Base-by-base conservation (phyloP, 2,888 invertebrate species). In the Drosophila mimetica region DNA sequence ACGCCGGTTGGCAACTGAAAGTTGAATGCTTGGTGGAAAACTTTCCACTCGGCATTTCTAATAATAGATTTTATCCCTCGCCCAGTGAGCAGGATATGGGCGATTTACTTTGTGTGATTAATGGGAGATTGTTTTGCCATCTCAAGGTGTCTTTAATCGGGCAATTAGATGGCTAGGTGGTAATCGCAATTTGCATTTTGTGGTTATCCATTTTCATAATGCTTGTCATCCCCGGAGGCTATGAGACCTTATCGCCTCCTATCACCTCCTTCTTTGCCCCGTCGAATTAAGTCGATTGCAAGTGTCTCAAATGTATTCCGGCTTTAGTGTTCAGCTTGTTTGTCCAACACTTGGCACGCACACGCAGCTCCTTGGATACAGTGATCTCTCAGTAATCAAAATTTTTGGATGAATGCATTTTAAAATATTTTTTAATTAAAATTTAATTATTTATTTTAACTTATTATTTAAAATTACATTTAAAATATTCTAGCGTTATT, bases 261-360 rank as follows among this genome's bases (percentile, higher is more conserved):
- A n/a, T n/a, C 4, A 22, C 18, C 13, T 11, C 20, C 7, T 41
- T 14, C 14, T 9, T n/a, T n/a, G n/a, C n/a, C 4, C 4, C n/a
- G n/a, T 39, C 34, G 54, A 52, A 63, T 61, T 58, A 52, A 72
- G 50, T 55, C 66, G 50, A 52, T 73, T 65, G 72, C 46, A 59
- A 59, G 48, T 36, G 66, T 51, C 73, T 55, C 51, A 46, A 70
- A 70, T 54, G 70, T 36, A 64, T 64, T 72, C 36, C 47, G 72
- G 53, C 71, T 59, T 77, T 46, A 53, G 41, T 58, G 50, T 61
- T 51, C 36, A 44, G 53, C 63, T 50, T 85, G 83, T 85, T 79
- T 79, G 71, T 65, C 57, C 34, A 76, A 71, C 75, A 73, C 84
- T 84, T 74, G 78, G 65, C 88, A 79, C 85, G 79, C 72, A 58